Base-by-base conservation (phyloP, 2,113 vertebrate genomes). In the Dicentrarchus labrax region DNA sequence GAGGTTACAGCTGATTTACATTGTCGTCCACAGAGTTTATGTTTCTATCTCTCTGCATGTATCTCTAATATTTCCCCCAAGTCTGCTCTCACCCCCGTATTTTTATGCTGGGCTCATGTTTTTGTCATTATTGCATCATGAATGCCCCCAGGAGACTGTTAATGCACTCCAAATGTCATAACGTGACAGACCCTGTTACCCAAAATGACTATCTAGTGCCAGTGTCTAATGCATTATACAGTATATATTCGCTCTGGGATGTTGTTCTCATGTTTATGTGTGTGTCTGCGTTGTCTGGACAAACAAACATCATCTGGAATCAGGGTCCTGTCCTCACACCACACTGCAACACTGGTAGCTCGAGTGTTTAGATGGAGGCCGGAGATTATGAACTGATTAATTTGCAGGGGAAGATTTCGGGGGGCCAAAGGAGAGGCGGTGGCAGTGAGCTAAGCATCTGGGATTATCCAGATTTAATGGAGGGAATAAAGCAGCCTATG, bases 401-500 rank as follows among this genome's bases (percentile, higher is more conserved):
- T 93, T 93, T 90, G 86, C 84, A 74, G 76, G 83, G 82, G 68
- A 82, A 72, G 86, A 86, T 91, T 87, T 91, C 69, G 45, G 72
- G 38, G 80, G 84, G 73, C 65, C 77, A 76, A 86, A 88, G 74
- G 86, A 84, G 91, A 90, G 75, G 85, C 41, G 48, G 54, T 78
- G 88, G 91, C 90, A 66, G 76, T 69, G 75, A 87, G 78, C 86
- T 87, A 91, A 93, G 85, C 87, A 87, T 90, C 77, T 83, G 89
- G 86, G 91, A 93, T 94, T 89, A 94, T 94, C 90, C 88, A 67
- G 85, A 88, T 5, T 94, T 91, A 92, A 90, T 91, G 85, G 82
- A 69, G 83, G 76, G 87, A 92, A 91, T 92, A 89, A 89, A 88
- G 90, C 77, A 39, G 75, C 80, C 88, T 84, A 67, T 79, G 80